These are phyloP conservation scores for Tineola bisselliella DNA, from an alignment of 2,888 invertebrate species.

Conservation along the genomic window DNA sequence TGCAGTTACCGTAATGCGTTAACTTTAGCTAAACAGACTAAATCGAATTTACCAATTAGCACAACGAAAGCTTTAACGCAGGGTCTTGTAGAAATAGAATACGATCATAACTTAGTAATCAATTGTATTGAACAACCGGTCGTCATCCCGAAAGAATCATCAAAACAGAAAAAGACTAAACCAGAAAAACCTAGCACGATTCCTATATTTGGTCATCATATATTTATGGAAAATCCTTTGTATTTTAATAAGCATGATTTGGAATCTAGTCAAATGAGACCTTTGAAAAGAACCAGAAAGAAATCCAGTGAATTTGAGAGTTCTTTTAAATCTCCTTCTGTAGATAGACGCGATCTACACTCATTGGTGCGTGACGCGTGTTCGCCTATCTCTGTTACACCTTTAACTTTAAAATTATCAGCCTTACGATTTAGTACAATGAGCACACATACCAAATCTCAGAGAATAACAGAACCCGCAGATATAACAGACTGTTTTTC, in stretches of 20 bases:
- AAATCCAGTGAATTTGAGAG: slow-evolving; percentile 59
- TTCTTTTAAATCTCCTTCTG: slow-evolving; percentile 54
- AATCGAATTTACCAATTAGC: slow-evolving; percentile 27
- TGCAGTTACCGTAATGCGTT: slow-evolving; percentile 38
- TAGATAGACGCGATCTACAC: slow-evolving; percentile 53
- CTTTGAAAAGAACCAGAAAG: slow-evolving; percentile 53
- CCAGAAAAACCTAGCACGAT: slow-evolving; percentile 48
- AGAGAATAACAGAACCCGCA: slow-evolving; percentile 36
- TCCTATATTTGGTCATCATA: slow-evolving; percentile 59
- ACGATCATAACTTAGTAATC: slow-evolving; percentile 53
- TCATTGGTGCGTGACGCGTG: slow-evolving; percentile 52
- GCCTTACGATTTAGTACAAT: slow-evolving; percentile 67
- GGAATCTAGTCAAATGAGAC: slow-evolving; percentile 39
- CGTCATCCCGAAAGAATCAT: slow-evolving; percentile 17
- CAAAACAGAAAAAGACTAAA: slow-evolving; percentile 22
- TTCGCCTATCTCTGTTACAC: slow-evolving; percentile 65
- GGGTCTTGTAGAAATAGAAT: slow-evolving; percentile 68
- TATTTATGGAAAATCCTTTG: slow-evolving; percentile 58
- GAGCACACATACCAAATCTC: slow-evolving; percentile 47
- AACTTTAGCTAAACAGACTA: slow-evolving; percentile 25
- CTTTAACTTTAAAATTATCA: slow-evolving; percentile 69
- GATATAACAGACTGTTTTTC: slow-evolving; percentile 63
- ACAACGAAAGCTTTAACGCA: slow-evolving; percentile 55
- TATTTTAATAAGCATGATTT: slow-evolving; percentile 56
- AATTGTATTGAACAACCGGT: slow-evolving; percentile 50